Evolutionary conservation across 2,888 invertebrate species (phyloP).

Genomic region (Morpho deidamia): DNA sequence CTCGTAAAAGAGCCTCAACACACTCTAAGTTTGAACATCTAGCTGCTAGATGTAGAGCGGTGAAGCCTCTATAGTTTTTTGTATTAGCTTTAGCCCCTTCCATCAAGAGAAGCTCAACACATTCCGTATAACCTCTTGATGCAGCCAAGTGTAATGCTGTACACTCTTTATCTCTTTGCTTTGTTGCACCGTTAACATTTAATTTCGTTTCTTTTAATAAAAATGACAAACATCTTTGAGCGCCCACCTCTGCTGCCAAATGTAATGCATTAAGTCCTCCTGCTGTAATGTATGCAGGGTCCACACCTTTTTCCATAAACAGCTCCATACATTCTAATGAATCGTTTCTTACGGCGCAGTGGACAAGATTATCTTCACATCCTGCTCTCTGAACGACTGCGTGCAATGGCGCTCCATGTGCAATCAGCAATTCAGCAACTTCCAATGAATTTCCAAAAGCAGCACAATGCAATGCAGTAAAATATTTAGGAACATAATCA

Average conservation of each 20-base stretch:
- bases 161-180: conserved; percentile 85
- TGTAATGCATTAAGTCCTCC: conserved; percentile 89
- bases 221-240: conserved; percentile 84
- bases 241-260: conserved; percentile 87
- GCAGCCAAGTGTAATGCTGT: conserved; percentile 92
- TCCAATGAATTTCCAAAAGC: conserved; percentile 92
- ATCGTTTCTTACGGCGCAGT: conserved; percentile 90
- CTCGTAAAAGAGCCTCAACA: conserved; percentile 85
- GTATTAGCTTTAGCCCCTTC: conserved; percentile 87
- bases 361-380: conserved; percentile 87
- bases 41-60: conserved; percentile 91
- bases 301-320: conserved; percentile 86
- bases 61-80: conserved; percentile 88
- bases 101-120: conserved; percentile 85
- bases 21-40: conserved; percentile 89
- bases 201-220: conserved; percentile 86
- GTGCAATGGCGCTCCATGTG: conserved; percentile 82
- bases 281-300: conserved; percentile 85
- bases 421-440: conserved; percentile 86
- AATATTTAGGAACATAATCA: conserved; percentile 83
- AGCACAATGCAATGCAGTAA: conserved; percentile 91
- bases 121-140: conserved; percentile 90
- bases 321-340: conserved; percentile 87
- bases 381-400: conserved; percentile 82
- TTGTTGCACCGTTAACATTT: conserved; percentile 83